These are phyloP conservation scores for Aurelia aurita DNA, from an alignment of 30 jellyfish, hydroid and myxozoan species.

Conservation along the genomic window DNA sequence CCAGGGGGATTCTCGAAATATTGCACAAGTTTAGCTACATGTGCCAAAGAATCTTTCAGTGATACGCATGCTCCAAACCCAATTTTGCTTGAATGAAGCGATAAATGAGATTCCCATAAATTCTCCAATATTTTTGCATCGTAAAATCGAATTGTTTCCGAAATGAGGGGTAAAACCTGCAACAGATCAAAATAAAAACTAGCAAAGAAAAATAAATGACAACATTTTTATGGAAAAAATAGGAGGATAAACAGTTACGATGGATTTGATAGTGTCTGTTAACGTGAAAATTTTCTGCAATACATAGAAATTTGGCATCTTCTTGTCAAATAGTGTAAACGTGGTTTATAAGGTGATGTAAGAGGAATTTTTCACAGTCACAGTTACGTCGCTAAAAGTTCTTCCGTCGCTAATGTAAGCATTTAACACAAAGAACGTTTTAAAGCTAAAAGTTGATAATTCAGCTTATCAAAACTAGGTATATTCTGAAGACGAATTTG, in stretches of 20 bases:
- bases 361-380: no score
- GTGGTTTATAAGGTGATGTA: no score
- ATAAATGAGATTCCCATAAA: conserved; percentile 34
- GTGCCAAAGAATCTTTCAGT: conserved; percentile 41
- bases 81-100: conserved; percentile 4
- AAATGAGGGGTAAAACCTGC: conserved; percentile 51
- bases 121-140: conserved; percentile 46
- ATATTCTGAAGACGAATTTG: no score
- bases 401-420: no score
- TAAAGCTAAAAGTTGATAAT: no score
- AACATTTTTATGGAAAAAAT: background rate
- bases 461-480: no score
- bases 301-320: no score
- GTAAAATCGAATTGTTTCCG: conserved; percentile 58
- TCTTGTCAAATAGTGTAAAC: no score
- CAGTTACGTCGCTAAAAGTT: no score
- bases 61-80: conserved; percentile 64
- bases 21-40: conserved; percentile 32
- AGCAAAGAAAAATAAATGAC: background rate
- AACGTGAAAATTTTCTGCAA: no score
- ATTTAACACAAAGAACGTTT: no score
- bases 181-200: background rate
- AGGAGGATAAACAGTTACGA: background rate
- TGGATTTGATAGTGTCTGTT: no score
- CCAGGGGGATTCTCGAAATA: conserved; percentile 56